Evolutionary conservation across 2,113 vertebrate species (phyloP).

Genomic region (Silurus meridionalis): DNA sequence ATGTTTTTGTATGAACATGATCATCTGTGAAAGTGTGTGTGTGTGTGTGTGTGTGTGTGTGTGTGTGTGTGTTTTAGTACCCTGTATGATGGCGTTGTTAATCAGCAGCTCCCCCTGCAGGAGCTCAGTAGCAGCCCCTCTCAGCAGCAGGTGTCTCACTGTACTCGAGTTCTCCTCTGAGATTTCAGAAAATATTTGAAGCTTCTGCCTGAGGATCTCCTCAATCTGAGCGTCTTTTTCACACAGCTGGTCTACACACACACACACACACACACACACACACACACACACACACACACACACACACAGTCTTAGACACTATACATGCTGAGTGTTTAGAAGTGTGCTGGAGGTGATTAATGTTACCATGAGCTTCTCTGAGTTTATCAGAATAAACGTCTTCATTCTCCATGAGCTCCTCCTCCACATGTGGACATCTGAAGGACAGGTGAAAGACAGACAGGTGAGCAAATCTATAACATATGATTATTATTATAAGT

Average conservation of each 20-base stretch:
- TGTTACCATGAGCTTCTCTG: conserved; percentile 60
- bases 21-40: neutral
- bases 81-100: conserved; percentile 76
- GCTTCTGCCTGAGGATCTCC: conserved; percentile 81
- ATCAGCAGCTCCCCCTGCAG: conserved; percentile 80
- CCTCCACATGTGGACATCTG: conserved; percentile 81
- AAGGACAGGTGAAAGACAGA: neutral
- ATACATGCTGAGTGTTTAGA: neutral
- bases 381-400: conserved; percentile 66
- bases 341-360: neutral
- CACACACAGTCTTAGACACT: neutral
- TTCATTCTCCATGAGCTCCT: conserved; percentile 73
- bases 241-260: conserved; percentile 74
- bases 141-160: conserved; percentile 66
- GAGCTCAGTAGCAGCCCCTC: conserved; percentile 72
- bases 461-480: neutral
- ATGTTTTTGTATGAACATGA: too few species aligned
- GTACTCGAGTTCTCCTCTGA: conserved; percentile 67
- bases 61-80: conserved; percentile 62
- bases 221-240: conserved; percentile 77
- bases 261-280: conserved; percentile 25
- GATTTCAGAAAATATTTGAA: conserved; percentile 80
- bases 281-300: neutral
- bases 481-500: too few species aligned
- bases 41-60: neutral